A percentile compares a stretch with the other conserved stretches of the same genome.
Evolutionary conservation across 2,888 invertebrate genomes (phyloP).

Genomic region (Vannuccia rotundouncinata): DNA sequence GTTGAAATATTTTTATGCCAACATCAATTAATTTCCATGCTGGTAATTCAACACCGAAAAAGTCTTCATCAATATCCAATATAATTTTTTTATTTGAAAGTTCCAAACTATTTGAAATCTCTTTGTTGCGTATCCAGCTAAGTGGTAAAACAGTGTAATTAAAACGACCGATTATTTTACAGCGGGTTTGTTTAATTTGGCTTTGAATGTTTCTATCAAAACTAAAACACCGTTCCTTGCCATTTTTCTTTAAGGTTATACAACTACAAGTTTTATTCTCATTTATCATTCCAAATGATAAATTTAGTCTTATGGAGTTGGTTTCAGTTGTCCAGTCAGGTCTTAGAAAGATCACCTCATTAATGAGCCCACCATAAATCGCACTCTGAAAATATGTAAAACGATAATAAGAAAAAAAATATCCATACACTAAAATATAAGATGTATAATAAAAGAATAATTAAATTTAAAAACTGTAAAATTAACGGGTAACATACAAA

Average conservation of each 20-base stretch:
- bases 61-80: not conserved
- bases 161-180: too few species aligned
- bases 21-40: not conserved
- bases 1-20: not conserved
- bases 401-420: too few species aligned
- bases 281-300: not conserved
- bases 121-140: not conserved
- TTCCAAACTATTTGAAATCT: not conserved
- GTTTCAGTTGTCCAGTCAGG: not conserved
- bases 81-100: not conserved
- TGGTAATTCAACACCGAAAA: not conserved
- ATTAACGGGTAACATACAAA: too few species aligned
- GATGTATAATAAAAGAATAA: too few species aligned
- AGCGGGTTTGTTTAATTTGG: too few species aligned
- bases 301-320: not conserved
- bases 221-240: too few species aligned
- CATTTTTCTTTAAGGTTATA: not conserved
- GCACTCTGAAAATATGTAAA: not conserved
- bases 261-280: not conserved
- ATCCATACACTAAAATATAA: too few species aligned
- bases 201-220: too few species aligned
- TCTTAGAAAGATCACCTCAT: not conserved
- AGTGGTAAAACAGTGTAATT: too few species aligned
- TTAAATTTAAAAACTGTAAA: too few species aligned
- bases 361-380: not conserved